phyloP scores from a whole-genome alignment of 2,113 vertebrate species.

The Phrynosoma blainvillii region DNA sequence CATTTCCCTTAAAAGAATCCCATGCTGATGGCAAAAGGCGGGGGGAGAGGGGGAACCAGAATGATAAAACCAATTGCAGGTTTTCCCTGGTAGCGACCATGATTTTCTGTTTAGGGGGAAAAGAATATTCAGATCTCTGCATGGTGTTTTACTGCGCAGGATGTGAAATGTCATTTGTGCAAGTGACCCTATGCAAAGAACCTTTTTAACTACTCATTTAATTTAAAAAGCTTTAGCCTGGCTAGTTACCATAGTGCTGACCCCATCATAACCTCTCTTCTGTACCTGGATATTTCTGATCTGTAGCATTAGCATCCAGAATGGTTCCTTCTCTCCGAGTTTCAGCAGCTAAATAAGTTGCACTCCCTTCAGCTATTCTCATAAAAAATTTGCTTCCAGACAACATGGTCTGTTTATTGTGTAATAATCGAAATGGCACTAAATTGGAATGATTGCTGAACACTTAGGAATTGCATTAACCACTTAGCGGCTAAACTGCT shows the following conservation, averaged over 20 bases:
- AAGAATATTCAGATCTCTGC: slow-evolving; percentile 42
- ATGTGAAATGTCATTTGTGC: slow-evolving; percentile 57
- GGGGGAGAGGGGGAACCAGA: too few relatives aligned
- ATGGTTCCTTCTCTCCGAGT: slow-evolving; percentile 76
- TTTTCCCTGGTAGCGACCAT: slow-evolving; percentile 1
- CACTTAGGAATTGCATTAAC: slow-evolving; percentile 86
- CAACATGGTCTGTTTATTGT: slow-evolving; percentile 89
- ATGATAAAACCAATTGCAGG: slow-evolving; percentile 47
- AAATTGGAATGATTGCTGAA: slow-evolving; percentile 85
- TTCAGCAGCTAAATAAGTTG: slow-evolving; percentile 84
- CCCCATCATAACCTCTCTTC: slow-evolving; percentile 78
- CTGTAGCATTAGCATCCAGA: slow-evolving; percentile 72
- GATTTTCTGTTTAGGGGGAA: slow-evolving; percentile 54
- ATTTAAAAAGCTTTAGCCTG: slow-evolving; percentile 77
- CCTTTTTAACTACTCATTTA: slow-evolving; percentile 71
- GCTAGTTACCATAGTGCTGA: slow-evolving; percentile 75
- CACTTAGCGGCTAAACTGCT: slow-evolving; percentile 77
- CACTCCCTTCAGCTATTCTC: slow-evolving; percentile 86
- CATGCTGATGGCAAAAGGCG: slow-evolving; percentile 34
- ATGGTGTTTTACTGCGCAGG: slow-evolving; percentile 52
- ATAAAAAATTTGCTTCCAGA: slow-evolving; percentile 88
- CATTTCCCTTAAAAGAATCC: not conserved
- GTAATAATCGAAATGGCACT: slow-evolving; percentile 89
- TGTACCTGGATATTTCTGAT: slow-evolving; percentile 79
- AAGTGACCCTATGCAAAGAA: slow-evolving; percentile 62